A percentile compares a stretch with the other conserved stretches of the same genome.
Evolutionary conservation across 2,113 vertebrate species (phyloP).

Genomic region (Lycaon pictus): DNA sequence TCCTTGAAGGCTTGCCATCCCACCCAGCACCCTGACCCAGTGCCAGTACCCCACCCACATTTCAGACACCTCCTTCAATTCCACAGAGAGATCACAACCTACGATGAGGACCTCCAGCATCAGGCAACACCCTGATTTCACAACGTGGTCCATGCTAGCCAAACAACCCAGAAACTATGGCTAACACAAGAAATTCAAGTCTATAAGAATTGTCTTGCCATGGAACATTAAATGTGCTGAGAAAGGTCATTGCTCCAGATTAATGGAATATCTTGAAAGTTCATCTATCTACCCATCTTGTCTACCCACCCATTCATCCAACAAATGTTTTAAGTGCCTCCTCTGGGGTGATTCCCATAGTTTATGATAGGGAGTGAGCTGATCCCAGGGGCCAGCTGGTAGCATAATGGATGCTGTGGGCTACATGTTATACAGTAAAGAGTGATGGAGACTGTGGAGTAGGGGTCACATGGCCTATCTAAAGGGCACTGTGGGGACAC

Average conservation of each 20-base stretch:
- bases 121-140: conserved; percentile 45
- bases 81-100: neutral
- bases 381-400: neutral
- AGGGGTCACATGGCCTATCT: neutral
- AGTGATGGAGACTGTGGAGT: neutral
- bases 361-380: neutral
- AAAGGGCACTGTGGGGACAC: neutral
- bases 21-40: neutral
- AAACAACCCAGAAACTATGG: neutral
- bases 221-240: neutral
- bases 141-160: conserved; percentile 4
- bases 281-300: neutral
- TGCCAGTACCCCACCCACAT: conserved; percentile 55
- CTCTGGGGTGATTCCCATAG: neutral
- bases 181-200: conserved; percentile 36
- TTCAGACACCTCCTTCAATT: conserved; percentile 9
- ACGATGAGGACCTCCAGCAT: neutral
- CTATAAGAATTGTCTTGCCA: neutral
- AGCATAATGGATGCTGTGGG: neutral
- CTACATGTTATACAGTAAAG: neutral
- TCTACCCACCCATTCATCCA: neutral
- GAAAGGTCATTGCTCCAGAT: neutral
- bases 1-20: neutral
- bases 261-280: neutral
- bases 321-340: neutral